phyloP scores from a whole-genome alignment of 2,797 vertebrate species.

The Erethizon dorsatum region DNA sequence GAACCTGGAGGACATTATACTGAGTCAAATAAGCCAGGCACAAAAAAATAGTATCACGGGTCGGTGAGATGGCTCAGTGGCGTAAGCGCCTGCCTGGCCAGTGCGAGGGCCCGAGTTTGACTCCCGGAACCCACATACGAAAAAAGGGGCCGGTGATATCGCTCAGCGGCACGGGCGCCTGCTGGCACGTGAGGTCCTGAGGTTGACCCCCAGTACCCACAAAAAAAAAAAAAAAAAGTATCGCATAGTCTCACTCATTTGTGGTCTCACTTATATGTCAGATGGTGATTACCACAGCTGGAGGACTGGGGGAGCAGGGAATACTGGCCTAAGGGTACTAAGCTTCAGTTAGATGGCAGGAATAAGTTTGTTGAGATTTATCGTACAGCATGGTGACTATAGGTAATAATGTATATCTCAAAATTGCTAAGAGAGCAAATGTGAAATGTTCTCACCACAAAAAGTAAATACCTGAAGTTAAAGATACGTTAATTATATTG shows the following conservation, averaged over 20 bases:
- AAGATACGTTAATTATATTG: background rate
- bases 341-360: background rate
- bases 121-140: too few species aligned
- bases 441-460: background rate
- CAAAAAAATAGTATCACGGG: background rate
- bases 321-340: background rate
- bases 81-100: too few species aligned
- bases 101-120: too few species aligned
- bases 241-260: background rate
- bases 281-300: background rate
- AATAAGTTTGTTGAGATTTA: background rate
- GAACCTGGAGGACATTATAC: background rate
- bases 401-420: background rate
- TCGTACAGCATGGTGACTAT: background rate
- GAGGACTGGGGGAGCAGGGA: background rate
- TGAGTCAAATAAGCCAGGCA: background rate
- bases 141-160: too few species aligned
- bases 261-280: background rate
- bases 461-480: background rate
- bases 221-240: too few species aligned
- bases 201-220: too few species aligned
- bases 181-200: too few species aligned
- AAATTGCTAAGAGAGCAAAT: background rate
- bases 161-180: too few species aligned
- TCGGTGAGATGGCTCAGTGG: too few species aligned